Evolutionary conservation across 2,113 vertebrate genomes (phyloP).

Genomic region (Saguinus midas): DNA sequence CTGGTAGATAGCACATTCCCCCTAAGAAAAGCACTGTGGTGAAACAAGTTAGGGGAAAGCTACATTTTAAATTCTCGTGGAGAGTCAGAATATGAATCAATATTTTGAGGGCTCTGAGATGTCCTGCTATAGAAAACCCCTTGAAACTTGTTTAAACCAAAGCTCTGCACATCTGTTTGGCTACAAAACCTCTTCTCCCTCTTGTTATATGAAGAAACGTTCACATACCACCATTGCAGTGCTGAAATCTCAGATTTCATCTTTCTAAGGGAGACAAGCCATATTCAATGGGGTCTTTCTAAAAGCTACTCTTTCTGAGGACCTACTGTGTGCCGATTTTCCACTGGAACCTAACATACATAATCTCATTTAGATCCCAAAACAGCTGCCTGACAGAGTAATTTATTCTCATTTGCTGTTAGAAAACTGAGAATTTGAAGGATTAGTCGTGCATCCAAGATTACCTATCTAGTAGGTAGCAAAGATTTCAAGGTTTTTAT

Average conservation of each 20-base stretch:
- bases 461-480: neutral
- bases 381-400: neutral
- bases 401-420: neutral
- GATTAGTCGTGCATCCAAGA: neutral
- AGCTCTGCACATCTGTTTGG: neutral
- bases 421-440: neutral
- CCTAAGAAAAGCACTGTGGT: neutral
- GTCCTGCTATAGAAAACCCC: neutral
- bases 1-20: rapidly evolving
- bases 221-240: rapidly evolving
- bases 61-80: neutral
- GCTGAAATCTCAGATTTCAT: neutral
- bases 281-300: neutral
- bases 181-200: rapidly evolving
- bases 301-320: neutral
- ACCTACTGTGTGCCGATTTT: neutral
- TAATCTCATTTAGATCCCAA: neutral
- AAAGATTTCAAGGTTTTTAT: neutral
- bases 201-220: neutral
- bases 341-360: rapidly evolving
- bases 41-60: neutral
- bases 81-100: neutral
- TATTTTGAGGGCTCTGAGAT: neutral
- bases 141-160: neutral
- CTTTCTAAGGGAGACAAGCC: rapidly evolving